phyloP scores from a whole-genome alignment of 2,113 vertebrate species.

The Camelus bactrianus region DNA sequence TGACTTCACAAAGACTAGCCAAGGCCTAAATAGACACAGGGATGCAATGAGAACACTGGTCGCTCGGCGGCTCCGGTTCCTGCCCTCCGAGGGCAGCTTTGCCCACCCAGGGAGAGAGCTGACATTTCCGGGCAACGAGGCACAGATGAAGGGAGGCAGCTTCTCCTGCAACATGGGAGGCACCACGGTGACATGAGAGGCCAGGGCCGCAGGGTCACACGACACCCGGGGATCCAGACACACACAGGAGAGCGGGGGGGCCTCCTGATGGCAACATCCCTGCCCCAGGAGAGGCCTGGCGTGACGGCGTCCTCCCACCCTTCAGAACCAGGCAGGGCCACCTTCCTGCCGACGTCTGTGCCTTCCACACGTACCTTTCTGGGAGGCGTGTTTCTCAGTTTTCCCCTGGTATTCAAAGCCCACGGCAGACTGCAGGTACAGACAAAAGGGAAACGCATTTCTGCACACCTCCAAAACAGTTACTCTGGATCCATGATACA shows the following conservation, averaged over 20 bases:
- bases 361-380: slow-evolving; percentile 90
- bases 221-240: not conserved
- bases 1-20: not conserved
- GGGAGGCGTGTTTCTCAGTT: slow-evolving; percentile 97
- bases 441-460: not conserved
- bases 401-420: slow-evolving; percentile 98
- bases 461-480: fast-evolving
- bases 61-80: fast-evolving
- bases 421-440: slow-evolving; percentile 92
- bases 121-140: fast-evolving
- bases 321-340: too few species aligned
- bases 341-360: fast-evolving
- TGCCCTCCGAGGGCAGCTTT: not conserved
- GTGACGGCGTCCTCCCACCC: fast-evolving
- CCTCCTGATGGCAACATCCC: fast-evolving
- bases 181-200: fast-evolving
- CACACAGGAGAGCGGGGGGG: too few species aligned
- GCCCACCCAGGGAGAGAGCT: not conserved
- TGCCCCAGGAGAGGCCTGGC: fast-evolving
- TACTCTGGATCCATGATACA: fast-evolving
- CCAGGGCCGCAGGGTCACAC: too few species aligned
- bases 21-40: fast-evolving
- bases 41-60: fast-evolving
- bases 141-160: not conserved
- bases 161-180: fast-evolving